These are phyloP conservation scores for Laticauda colubrina DNA, from an alignment of 2,113 vertebrate genomes.

Conservation along the genomic window DNA sequence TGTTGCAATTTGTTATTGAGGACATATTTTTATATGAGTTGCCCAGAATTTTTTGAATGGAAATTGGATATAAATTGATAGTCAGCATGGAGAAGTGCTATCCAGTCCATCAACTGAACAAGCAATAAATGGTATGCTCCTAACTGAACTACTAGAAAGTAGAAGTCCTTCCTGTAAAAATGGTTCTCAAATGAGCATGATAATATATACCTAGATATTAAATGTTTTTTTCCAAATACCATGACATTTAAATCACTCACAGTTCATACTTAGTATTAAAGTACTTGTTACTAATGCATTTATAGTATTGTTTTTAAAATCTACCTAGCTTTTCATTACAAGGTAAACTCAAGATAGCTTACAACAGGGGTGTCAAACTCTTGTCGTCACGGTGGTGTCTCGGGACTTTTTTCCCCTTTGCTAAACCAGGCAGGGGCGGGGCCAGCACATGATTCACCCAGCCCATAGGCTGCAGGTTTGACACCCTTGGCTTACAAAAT, in stretches of 20 bases:
- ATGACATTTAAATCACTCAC: neutral
- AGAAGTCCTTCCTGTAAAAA: neutral
- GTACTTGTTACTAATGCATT: neutral
- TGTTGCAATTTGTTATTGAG: neutral
- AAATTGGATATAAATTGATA: neutral
- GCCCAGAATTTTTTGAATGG: neutral
- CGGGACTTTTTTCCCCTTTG: too few species aligned
- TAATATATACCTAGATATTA: neutral
- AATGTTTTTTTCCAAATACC: neutral
- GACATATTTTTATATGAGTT: neutral
- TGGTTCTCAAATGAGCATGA: neutral
- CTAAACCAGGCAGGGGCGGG: too few species aligned
- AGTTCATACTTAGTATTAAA: neutral
- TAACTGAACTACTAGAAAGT: neutral
- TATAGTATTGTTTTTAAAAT: neutral
- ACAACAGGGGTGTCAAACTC: too few species aligned
- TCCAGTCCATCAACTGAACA: neutral
- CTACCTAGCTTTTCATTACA: neutral
- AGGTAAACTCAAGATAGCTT: neutral
- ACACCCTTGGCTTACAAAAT: neutral
- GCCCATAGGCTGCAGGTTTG: too few species aligned
- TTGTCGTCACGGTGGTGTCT: too few species aligned
- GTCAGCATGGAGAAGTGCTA: neutral
- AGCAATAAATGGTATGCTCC: neutral
- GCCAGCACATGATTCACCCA: too few species aligned